Base-by-base conservation (phyloP, 1,140 invertebrate genomes). In the Coptotermes formosanus region DNA sequence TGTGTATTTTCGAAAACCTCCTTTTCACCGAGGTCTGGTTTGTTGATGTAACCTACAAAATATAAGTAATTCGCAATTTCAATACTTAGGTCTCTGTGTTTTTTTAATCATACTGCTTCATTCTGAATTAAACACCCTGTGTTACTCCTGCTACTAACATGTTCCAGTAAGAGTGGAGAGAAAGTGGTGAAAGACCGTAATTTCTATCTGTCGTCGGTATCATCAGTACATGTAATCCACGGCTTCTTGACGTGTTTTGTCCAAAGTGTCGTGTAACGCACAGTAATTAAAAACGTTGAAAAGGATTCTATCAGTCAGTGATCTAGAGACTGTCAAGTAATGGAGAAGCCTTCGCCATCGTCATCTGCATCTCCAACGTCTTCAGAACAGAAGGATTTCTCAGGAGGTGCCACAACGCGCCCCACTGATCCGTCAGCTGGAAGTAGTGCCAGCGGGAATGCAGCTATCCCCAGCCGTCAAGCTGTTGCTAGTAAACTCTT, bases 401-500 rank as follows among this genome's bases (percentile, higher is more conserved):
- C 21, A 30, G n/a, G 14, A n/a, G 83, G n/a, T 45, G 83, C 43
- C 44, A 44, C 48, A 52, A 16, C 3, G 23, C 6, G 25, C 0
- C 14, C 83, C 44, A 21, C 43, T 23, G 45, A n/a, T 3, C 38
- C 83, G 1, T 25, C 48, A n/a, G 9, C 83, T 25, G 45, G 19
- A 48, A 52, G 23, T 30, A 30, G 25, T 75, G 25, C 64, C 64
- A 75, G 25, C 32, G 44, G 21, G 0, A 32, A n/a, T n/a, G 19
- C 25, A 19, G 19, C 83, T 19, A n/a, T 52, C 19, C 83, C 83
- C 23, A 52, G 44, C 30, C 85, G 75, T 19, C 55, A 45, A 16
- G 30, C 85, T 81, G 85, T 55, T n/a, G 75, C 45, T 38, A 75
- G 55, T 45, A 94, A 94, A 87, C 89, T 94, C 85, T 95, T 95